A percentile compares a stretch with the other conserved stretches of the same genome.
Evolutionary conservation across 2,113 vertebrate species (phyloP).

Genomic region (Chunga burmeisteri): DNA sequence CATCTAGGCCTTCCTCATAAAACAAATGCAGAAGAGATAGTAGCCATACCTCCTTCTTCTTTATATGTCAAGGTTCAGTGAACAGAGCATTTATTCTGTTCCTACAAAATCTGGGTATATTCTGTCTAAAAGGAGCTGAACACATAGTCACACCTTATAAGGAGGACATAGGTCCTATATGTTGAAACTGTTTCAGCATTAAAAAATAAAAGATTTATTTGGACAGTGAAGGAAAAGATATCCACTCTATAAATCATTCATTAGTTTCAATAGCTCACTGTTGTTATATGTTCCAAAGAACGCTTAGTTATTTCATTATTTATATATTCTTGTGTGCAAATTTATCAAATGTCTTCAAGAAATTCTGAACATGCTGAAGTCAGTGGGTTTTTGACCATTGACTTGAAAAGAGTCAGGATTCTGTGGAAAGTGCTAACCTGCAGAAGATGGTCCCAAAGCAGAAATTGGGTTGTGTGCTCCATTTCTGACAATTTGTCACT

Average conservation of each 20-base stretch:
- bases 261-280: not conserved
- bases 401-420: not conserved
- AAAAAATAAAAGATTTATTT: not conserved
- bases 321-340: not conserved
- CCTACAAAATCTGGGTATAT: not conserved
- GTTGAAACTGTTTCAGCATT: not conserved
- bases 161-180: not conserved
- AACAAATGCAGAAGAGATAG: not conserved
- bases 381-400: not conserved
- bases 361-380: not conserved
- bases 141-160: not conserved
- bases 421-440: not conserved
- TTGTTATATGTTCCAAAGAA: not conserved
- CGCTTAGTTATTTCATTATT: not conserved
- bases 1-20: not conserved
- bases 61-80: rapidly evolving
- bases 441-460: not conserved
- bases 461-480: not conserved
- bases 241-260: not conserved
- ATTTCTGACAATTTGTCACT: not conserved
- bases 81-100: not conserved
- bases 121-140: not conserved
- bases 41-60: not conserved
- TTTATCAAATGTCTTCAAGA: not conserved
- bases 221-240: not conserved